These are phyloP conservation scores for Microcebus murinus DNA, from an alignment of 2,113 vertebrate species.

Conservation along the genomic window DNA sequence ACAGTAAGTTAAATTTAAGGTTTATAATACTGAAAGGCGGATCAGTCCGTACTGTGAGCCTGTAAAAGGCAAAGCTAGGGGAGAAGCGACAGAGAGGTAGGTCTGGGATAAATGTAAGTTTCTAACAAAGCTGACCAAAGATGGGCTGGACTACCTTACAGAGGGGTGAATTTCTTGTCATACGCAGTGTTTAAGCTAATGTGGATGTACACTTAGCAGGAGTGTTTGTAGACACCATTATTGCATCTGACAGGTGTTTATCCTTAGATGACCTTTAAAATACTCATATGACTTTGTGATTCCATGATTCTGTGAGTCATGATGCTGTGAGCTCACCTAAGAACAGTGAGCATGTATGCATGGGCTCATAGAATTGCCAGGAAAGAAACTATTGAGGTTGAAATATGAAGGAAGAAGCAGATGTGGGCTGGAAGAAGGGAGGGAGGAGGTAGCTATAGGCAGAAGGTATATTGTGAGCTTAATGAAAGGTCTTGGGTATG, in stretches of 20 bases:
- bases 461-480: not conserved
- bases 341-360: not conserved
- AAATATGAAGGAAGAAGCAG: not conserved
- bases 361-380: not conserved
- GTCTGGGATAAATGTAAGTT: not conserved
- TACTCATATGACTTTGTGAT: not conserved
- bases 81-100: not conserved
- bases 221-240: not conserved
- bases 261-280: not conserved
- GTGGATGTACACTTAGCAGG: not conserved
- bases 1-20: not conserved
- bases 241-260: not conserved
- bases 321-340: too few species aligned
- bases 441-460: not conserved
- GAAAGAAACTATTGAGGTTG: not conserved
- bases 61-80: not conserved
- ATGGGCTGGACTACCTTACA: not conserved
- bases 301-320: not conserved
- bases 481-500: not conserved
- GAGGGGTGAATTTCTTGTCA: not conserved
- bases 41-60: not conserved
- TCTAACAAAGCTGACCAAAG: not conserved
- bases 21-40: not conserved
- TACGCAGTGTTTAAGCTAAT: not conserved
- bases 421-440: not conserved